These are phyloP conservation scores for Stenoptilia bipunctidactyla DNA, from an alignment of 2,888 invertebrate genomes.

Conservation along the genomic window DNA sequence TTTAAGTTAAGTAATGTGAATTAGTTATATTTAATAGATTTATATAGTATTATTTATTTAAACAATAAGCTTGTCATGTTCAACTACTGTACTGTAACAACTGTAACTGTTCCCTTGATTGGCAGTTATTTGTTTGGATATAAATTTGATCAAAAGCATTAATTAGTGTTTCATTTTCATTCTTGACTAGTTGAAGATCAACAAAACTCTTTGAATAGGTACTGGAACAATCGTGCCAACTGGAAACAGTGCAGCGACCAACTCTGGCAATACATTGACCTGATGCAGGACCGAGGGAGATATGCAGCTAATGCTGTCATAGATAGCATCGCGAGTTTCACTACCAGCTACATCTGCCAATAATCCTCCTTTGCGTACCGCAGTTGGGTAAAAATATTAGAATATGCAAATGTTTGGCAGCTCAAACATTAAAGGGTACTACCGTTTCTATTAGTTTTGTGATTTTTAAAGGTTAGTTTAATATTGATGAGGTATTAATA, in stretches of 20 bases:
- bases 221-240: constrained; percentile 73
- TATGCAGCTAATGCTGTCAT: constrained; percentile 24
- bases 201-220: constrained; percentile 89
- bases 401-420: no score
- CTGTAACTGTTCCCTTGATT: constrained; percentile 56
- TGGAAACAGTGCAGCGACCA: constrained; percentile 80
- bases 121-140: constrained; percentile 51
- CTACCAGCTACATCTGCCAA: constrained; percentile 45
- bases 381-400: no score
- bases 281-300: constrained; percentile 55
- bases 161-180: constrained; percentile 71
- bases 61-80: no score
- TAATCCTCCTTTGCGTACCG: no score
- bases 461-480: no score
- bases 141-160: constrained; percentile 69
- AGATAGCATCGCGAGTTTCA: constrained; percentile 22
- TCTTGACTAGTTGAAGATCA: constrained; percentile 77
- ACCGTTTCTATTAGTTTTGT: no score
- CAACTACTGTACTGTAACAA: no score
- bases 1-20: no score
- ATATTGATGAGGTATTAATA: no score
- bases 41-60: no score
- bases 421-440: no score
- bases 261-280: constrained; percentile 82
- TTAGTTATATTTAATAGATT: no score